Conservation (phyloP, 2,113 vertebrate genomes). For the Mormyrus iriodes region DNA sequence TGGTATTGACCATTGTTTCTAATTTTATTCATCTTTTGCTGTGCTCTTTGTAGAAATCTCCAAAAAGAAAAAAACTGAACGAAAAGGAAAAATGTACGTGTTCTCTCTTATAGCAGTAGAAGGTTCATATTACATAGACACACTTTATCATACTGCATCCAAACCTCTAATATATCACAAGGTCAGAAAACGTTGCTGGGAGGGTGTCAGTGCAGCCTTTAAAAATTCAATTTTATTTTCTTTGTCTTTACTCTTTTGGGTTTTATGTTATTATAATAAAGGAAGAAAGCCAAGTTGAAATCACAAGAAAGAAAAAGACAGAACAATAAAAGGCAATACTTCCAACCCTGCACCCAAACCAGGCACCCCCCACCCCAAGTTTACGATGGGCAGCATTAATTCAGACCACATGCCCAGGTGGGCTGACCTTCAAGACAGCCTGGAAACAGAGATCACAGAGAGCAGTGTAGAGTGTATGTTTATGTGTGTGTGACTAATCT, state of each 20-base stretch:
- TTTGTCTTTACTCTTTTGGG: slow-evolving; percentile 24
- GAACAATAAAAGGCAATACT: slow-evolving; percentile 26
- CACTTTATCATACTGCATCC: slow-evolving; percentile 15
- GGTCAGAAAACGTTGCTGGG: slow-evolving; percentile 22
- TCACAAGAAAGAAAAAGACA: slow-evolving; percentile 31
- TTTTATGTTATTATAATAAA: slow-evolving; percentile 31
- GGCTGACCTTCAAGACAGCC: slow-evolving; percentile 17
- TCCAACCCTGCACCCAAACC: slow-evolving; percentile 15
- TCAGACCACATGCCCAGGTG: slow-evolving; percentile 32
- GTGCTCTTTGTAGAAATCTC: not conserved
- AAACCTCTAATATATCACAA: slow-evolving; percentile 15
- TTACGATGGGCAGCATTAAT: slow-evolving; percentile 23
- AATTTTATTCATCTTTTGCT: not conserved
- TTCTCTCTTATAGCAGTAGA: slow-evolving; percentile 36
- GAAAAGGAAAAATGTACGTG: slow-evolving; percentile 39
- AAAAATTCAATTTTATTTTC: slow-evolving; percentile 25
- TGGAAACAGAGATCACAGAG: slow-evolving; percentile 5
- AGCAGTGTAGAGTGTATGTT: not conserved
- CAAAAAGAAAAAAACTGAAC: not conserved
- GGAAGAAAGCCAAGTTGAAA: slow-evolving; percentile 33
- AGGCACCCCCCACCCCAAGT: not conserved
- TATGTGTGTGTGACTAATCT: slow-evolving; percentile 15
- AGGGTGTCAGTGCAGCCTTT: slow-evolving; percentile 18
- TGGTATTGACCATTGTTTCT: slow-evolving; percentile 4
- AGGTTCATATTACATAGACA: slow-evolving; percentile 25